These are phyloP conservation scores for Lepilemur septentrionalis DNA, from an alignment of 2,797 vertebrate species.

Conservation along the genomic window DNA sequence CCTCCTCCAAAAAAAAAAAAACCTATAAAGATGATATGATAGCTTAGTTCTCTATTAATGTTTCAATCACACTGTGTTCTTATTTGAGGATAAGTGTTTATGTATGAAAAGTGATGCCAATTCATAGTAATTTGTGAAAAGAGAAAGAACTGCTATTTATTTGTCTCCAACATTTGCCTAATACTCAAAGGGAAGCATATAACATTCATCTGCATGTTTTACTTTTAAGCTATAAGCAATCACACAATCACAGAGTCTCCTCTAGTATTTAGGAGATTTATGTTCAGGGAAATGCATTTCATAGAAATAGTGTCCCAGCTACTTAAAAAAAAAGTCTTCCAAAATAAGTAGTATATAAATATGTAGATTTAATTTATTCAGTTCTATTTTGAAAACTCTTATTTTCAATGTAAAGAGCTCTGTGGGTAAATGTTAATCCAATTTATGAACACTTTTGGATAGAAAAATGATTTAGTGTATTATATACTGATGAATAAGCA, in stretches of 20 bases:
- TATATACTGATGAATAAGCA: slow-evolving; percentile 29
- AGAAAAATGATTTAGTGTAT: background rate
- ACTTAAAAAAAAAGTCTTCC: background rate
- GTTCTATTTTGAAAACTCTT: slow-evolving; percentile 35
- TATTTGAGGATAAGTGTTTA: slow-evolving; percentile 45
- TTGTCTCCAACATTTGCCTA: slow-evolving; percentile 58
- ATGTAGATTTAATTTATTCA: slow-evolving; percentile 17
- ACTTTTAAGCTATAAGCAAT: slow-evolving; percentile 55
- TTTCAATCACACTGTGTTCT: slow-evolving; percentile 13
- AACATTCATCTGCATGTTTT: slow-evolving; percentile 25
- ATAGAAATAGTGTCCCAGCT: background rate
- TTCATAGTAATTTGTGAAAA: slow-evolving; percentile 36
- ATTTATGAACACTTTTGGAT: background rate
- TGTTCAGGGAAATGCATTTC: slow-evolving; percentile 26
- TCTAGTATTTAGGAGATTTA: slow-evolving; percentile 9
- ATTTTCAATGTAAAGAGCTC: background rate
- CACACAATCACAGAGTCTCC: background rate
- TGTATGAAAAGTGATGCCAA: slow-evolving; percentile 54
- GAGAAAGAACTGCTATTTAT: slow-evolving; percentile 48
- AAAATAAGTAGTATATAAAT: background rate
- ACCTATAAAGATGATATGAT: slow-evolving; percentile 57
- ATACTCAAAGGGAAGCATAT: slow-evolving; percentile 18
- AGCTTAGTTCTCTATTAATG: slow-evolving; percentile 50
- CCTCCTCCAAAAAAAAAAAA: background rate
- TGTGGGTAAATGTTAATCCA: slow-evolving; percentile 24